Evolutionary conservation across 2,888 invertebrate genomes (phyloP).

Genomic region (Phlogophora meticulosa): DNA sequence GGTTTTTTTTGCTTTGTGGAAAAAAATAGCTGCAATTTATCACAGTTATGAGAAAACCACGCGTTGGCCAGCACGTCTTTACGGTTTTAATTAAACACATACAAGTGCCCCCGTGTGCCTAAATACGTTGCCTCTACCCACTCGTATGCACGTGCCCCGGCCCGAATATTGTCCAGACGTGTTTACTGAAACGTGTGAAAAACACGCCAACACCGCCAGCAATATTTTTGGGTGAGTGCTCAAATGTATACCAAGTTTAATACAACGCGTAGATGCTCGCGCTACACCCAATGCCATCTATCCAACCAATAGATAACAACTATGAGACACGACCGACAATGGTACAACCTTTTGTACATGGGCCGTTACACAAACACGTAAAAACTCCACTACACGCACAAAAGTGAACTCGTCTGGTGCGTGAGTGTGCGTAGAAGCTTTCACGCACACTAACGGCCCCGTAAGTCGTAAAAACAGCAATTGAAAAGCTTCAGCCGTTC

Average conservation of each 20-base stretch:
- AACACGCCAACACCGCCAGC: constrained; percentile 70
- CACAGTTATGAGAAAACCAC: constrained; percentile 90
- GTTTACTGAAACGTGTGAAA: constrained; percentile 80
- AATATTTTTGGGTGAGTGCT: constrained; percentile 82
- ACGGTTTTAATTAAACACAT: constrained; percentile 85
- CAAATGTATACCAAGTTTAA: constrained; percentile 62
- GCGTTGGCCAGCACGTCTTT: constrained; percentile 88
- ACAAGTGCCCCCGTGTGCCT: constrained; percentile 82
- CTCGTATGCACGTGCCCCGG: constrained; percentile 75
- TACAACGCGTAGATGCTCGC: constrained; percentile 59
- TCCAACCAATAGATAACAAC: constrained; percentile 83
- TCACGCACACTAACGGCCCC: constrained; percentile 79
- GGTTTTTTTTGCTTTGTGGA: constrained; percentile 84
- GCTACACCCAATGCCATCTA: constrained; percentile 87
- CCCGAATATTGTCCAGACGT: constrained; percentile 79
- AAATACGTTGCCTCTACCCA: constrained; percentile 77
- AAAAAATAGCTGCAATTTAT: constrained; percentile 82
- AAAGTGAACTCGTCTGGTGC: constrained; percentile 73
- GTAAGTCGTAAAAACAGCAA: constrained; percentile 82
- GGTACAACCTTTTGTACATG: constrained; percentile 82
- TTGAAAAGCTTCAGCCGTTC: constrained; percentile 89
- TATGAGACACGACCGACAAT: constrained; percentile 73
- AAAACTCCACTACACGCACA: constrained; percentile 85
- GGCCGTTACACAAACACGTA: constrained; percentile 82
- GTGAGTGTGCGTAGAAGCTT: constrained; percentile 83